Conservation (phyloP, 2,113 vertebrate species). For the Pyxicephalus adspersus region DNA sequence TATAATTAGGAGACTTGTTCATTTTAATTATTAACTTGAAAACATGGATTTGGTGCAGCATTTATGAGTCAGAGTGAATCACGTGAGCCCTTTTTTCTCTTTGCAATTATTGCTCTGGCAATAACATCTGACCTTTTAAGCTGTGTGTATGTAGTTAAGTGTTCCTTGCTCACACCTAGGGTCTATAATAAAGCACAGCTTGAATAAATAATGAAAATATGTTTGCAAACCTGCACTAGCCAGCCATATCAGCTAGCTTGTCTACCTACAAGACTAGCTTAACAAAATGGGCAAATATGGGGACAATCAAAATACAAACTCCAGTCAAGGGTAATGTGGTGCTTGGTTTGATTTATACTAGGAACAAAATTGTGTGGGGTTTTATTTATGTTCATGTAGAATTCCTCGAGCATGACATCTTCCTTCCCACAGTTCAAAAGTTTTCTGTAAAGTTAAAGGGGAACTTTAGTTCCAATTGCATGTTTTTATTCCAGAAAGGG, state of each 20-base stretch:
- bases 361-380: no score
- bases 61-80: conserved; percentile 3
- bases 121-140: conserved; percentile 64
- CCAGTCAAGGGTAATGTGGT: no score
- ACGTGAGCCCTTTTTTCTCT: conserved; percentile 58
- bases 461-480: no score
- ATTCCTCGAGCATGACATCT: no score
- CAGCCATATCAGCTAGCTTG: conserved; percentile 57
- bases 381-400: no score
- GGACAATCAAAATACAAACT: no score
- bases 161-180: conserved; percentile 66
- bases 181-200: conserved; percentile 64
- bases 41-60: background rate
- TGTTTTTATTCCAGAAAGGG: no score
- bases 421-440: no score
- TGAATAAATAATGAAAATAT: conserved; percentile 70
- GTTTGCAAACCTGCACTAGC: conserved; percentile 70
- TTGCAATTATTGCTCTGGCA: conserved; percentile 59
- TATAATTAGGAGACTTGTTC: background rate
- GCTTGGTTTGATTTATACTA: no score
- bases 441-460: no score
- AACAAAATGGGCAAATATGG: no score
- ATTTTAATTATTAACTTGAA: background rate
- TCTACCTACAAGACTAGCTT: background rate
- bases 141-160: conserved; percentile 60